These are phyloP conservation scores for Nymphicus hollandicus DNA, from an alignment of 2,113 vertebrate species.

Conservation along the genomic window DNA sequence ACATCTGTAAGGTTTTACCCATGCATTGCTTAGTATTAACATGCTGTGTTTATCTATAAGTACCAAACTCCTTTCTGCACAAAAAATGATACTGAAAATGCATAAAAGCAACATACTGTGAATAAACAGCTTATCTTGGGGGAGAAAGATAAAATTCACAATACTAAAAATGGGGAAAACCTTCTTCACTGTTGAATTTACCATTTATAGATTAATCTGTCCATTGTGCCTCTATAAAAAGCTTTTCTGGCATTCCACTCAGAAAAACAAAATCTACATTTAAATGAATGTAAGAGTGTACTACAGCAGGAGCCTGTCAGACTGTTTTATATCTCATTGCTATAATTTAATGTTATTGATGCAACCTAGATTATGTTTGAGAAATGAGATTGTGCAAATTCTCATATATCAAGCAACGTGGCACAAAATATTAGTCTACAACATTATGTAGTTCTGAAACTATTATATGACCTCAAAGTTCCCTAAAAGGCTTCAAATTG, in stretches of 20 bases:
- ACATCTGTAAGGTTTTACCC: conserved; percentile 43
- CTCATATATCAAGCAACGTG: conserved; percentile 38
- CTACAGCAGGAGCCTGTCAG: conserved; percentile 64
- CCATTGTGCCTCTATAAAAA: conserved; percentile 68
- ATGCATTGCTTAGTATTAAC: conserved; percentile 34
- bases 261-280: conserved; percentile 74
- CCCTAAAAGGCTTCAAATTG: conserved; percentile 58
- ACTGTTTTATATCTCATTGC: conserved; percentile 61
- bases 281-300: conserved; percentile 70
- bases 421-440: conserved; percentile 46
- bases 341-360: conserved; percentile 65
- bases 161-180: conserved; percentile 60
- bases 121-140: conserved; percentile 73
- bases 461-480: conserved; percentile 49
- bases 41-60: conserved; percentile 62
- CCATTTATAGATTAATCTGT: conserved; percentile 74
- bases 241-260: conserved; percentile 69
- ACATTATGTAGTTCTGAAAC: conserved; percentile 48
- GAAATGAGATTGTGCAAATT: conserved; percentile 51
- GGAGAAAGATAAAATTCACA: conserved; percentile 70
- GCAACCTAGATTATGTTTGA: conserved; percentile 64
- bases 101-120: conserved; percentile 71
- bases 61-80: conserved; percentile 50
- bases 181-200: conserved; percentile 62
- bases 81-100: conserved; percentile 57